These are phyloP conservation scores for Trinorchestia longiramus DNA, from an alignment of 1,140 invertebrate species.

Conservation along the genomic window DNA sequence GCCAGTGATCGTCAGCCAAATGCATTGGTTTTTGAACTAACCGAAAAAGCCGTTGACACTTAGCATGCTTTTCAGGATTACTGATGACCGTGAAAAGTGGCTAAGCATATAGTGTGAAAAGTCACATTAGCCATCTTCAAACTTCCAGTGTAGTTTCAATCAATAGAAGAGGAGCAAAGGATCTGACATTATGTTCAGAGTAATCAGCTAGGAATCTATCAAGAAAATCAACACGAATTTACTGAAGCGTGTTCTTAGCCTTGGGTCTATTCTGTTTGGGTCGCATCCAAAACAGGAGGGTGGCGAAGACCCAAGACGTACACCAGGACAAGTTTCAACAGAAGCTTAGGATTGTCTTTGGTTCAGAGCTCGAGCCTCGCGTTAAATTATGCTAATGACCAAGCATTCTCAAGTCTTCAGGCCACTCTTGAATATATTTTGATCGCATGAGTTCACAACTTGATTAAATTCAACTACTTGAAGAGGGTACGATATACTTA, in stretches of 20 bases:
- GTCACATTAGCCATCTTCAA: not conserved
- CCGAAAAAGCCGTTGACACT: not conserved
- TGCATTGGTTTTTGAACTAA: not conserved
- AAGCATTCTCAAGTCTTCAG: conserved; percentile 11
- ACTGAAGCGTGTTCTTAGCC: not conserved
- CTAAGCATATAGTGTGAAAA: not conserved
- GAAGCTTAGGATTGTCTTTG: not conserved
- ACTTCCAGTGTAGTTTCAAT: not conserved
- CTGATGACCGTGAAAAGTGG: not conserved
- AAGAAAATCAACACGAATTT: conserved; percentile 14
- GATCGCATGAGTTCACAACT: conserved; percentile 33
- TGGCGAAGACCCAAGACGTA: not conserved
- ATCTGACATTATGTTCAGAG: not conserved
- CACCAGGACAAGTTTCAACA: conserved; percentile 9
- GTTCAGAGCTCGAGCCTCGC: not conserved
- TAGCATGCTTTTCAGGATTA: not conserved
- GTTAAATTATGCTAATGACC: conserved; percentile 33
- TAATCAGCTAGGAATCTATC: not conserved
- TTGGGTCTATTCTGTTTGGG: not conserved
- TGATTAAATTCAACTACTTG: not conserved
- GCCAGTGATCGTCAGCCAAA: not conserved
- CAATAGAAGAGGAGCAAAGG: not conserved
- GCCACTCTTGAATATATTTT: conserved; percentile 32
- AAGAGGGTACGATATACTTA: not conserved
- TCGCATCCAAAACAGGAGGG: not conserved